Evolutionary conservation across 2,113 vertebrate genomes (phyloP).

Genomic region (Urocolius indicus): DNA sequence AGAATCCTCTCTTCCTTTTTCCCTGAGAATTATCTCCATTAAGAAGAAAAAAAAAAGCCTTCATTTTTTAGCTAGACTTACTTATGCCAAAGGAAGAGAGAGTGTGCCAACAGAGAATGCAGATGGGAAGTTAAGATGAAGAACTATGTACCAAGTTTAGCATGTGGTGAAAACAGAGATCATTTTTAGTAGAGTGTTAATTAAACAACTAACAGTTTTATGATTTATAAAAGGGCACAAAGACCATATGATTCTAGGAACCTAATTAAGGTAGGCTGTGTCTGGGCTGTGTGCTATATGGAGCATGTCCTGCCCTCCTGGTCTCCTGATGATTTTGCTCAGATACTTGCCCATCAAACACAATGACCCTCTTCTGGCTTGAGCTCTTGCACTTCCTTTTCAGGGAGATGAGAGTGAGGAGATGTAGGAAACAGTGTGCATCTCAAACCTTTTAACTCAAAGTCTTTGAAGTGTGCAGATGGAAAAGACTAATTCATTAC

Average conservation of each 20-base stretch:
- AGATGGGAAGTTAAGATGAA: slow-evolving; percentile 29
- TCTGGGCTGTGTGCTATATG: background rate
- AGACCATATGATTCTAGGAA: background rate
- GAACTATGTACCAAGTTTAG: background rate
- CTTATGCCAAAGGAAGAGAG: background rate
- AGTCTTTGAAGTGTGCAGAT: background rate
- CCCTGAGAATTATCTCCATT: slow-evolving; percentile 11
- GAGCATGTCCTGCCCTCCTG: background rate
- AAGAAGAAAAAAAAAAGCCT: background rate
- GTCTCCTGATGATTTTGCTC: background rate
- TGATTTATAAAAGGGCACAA: background rate
- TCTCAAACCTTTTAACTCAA: background rate
- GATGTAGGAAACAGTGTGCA: background rate
- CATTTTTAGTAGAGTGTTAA: background rate
- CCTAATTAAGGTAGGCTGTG: background rate
- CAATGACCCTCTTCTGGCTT: background rate
- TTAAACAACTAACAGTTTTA: slow-evolving; percentile 36
- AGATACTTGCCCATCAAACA: background rate
- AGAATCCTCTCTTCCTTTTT: slow-evolving; percentile 12
- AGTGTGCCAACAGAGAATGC: background rate
- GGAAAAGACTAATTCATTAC: background rate
- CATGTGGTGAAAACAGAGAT: background rate
- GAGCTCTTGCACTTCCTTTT: background rate
- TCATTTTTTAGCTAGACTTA: slow-evolving; percentile 8
- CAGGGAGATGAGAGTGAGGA: background rate